Evolutionary conservation across 1,140 invertebrate genomes (phyloP).

Genomic region (Helicoverpa armigera): DNA sequence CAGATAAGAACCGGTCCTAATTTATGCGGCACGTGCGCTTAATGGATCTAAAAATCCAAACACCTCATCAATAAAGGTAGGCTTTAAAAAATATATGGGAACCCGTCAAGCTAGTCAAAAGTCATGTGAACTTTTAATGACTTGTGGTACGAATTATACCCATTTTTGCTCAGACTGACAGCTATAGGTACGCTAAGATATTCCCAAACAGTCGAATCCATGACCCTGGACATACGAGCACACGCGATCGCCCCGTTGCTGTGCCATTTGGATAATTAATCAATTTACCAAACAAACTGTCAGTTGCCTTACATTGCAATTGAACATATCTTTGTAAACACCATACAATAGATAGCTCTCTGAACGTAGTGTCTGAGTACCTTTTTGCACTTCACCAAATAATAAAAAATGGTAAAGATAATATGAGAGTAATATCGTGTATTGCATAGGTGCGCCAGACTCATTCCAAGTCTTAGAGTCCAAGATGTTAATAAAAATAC

Average conservation of each 20-base stretch:
- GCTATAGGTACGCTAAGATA: not conserved
- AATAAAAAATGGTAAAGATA: not conserved
- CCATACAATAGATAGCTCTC: not conserved
- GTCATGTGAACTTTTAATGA: no score
- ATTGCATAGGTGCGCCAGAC: not conserved
- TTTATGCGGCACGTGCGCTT: not conserved
- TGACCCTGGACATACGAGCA: not conserved
- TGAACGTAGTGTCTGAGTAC: not conserved
- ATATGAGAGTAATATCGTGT: not conserved
- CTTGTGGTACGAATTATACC: not conserved
- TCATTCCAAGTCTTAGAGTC: conserved; percentile 1
- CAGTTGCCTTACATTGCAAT: not conserved
- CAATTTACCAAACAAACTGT: not conserved
- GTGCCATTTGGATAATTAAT: conserved; percentile 11
- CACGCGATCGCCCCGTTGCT: conserved; percentile 10
- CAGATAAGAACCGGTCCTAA: conserved; percentile 17
- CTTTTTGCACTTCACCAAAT: not conserved
- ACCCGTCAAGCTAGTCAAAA: no score
- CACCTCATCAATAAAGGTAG: no score
- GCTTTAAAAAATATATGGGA: no score
- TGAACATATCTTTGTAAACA: not conserved
- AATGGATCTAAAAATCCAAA: not conserved
- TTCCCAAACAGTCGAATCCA: not conserved
- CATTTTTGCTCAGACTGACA: not conserved
- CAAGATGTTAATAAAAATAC: conserved; percentile 36